Evolutionary conservation across 2,797 vertebrate species (phyloP).

Genomic region (Sparidentex hasta): DNA sequence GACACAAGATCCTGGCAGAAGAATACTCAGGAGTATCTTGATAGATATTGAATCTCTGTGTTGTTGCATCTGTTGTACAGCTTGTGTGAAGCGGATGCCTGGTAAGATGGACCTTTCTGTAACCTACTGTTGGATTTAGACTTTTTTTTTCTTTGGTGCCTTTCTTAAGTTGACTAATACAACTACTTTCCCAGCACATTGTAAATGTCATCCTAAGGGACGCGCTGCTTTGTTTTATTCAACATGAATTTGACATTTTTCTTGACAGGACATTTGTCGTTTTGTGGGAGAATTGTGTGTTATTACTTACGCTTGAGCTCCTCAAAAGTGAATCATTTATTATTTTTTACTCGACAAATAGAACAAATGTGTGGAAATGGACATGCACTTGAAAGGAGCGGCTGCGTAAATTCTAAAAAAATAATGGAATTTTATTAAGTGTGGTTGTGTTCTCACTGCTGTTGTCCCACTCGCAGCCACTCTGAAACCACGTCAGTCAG

Average conservation of each 20-base stretch:
- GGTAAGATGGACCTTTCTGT: not conserved
- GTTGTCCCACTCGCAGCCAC: not conserved
- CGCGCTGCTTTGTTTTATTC: constrained; percentile 6
- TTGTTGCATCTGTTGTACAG: not conserved
- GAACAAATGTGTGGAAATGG: not conserved
- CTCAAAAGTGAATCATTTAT: constrained; percentile 11
- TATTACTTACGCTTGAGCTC: constrained; percentile 4
- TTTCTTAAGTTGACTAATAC: constrained; percentile 23
- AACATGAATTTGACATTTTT: constrained; percentile 29
- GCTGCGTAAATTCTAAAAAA: not conserved
- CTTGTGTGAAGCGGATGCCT: not conserved
- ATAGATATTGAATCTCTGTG: not conserved
- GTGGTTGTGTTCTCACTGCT: not conserved
- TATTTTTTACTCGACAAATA: constrained; percentile 2
- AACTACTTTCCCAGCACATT: not conserved
- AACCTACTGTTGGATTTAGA: not conserved
- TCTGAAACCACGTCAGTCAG: not conserved
- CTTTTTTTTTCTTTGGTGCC: not conserved
- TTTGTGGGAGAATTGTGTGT: constrained; percentile 1
- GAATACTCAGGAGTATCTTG: not conserved
- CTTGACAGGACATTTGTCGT: not conserved
- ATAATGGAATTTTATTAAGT: not conserved
- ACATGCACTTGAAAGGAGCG: not conserved
- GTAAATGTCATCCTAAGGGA: constrained; percentile 2
- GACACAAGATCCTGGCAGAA: constrained; percentile 4